Evolutionary conservation across 2,888 invertebrate genomes (phyloP).

Genomic region (Helicoverpa assulta): DNA sequence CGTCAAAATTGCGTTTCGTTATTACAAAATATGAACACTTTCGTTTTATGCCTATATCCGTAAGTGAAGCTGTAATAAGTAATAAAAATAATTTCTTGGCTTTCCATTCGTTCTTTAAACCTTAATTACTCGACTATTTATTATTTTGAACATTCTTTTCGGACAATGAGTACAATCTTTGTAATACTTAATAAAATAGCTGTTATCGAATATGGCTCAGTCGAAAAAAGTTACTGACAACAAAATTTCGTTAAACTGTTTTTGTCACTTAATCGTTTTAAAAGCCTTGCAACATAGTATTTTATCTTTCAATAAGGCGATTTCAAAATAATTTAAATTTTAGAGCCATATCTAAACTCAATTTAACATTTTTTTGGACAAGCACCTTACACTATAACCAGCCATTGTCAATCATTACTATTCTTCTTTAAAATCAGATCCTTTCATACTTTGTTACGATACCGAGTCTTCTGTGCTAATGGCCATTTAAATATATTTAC

Average conservation of each 20-base stretch:
- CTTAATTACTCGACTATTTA: conserved; percentile 17
- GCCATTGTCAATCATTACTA: conserved; percentile 39
- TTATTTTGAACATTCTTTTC: conserved; percentile 48
- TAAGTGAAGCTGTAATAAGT: conserved; percentile 51
- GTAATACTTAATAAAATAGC: conserved; percentile 3
- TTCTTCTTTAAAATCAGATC: conserved; percentile 60
- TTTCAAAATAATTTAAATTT: background rate
- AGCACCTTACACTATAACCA: conserved; percentile 50
- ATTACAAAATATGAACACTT: conserved; percentile 79
- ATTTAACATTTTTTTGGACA: conserved; percentile 35
- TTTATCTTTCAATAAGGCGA: background rate
- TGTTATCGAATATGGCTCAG: conserved; percentile 24
- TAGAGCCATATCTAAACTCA: background rate
- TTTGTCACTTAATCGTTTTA: background rate
- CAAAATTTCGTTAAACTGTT: background rate
- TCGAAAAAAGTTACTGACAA: background rate
- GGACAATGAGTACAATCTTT: conserved; percentile 27
- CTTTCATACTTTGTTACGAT: conserved; percentile 58
- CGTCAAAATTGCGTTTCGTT: conserved; percentile 58
- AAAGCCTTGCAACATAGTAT: background rate
- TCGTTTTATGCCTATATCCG: conserved; percentile 45
- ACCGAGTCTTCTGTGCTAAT: conserved; percentile 56
- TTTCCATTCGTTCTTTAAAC: conserved; percentile 24
- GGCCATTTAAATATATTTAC: conserved; percentile 65
- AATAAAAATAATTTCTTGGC: conserved; percentile 57